Evolutionary conservation across 2,113 vertebrate genomes (phyloP), one percentile per base, ranked within the genome.

Genomic region (Sylvia atricapilla): DNA sequence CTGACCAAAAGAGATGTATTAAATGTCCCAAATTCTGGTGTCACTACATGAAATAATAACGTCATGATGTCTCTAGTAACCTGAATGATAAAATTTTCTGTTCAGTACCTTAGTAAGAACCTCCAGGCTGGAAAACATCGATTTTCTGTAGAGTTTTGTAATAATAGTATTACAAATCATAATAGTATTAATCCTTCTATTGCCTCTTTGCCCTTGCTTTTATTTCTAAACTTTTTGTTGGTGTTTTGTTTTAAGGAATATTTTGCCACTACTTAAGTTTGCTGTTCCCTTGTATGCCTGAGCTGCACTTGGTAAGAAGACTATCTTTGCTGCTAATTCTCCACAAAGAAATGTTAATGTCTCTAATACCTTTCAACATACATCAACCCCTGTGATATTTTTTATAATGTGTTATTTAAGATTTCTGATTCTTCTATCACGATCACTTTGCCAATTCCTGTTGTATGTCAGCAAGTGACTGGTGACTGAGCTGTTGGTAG

Each of bases 401-500:
- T 85, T 67, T 43, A 15, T 58, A 20, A 17, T 28, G 7, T 50
- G 2, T 62, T 83, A 30, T 63, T 68, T 89, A 41, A 37, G 52
- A 53, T 74, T 84, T 46, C 19, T 76, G 31, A 2, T 7, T 88
- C 43, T 17, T n/a, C n/a, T 74, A n/a, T 13, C 11, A 4, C 67
- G 18, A 13, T 67, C n/a, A 20, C 27, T 84, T 90, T 52, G 13
- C 35, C 27, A 47, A 2, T 70, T 88, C 25, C 17, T 81, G 15
- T 37, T 4, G 1, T 3, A 0, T 28, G 8, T 46, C 60, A 70
- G 5, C 2, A 2, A 81, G 10, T 59, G 55, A 43, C 33, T 27
- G 25, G 16, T 53, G 70, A 28, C 11, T 68, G 73, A 81, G 15
- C 33, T 31, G 3, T n/a, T 78, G 11, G 17, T 84, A 78, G 41